Percentiles rank a stretch among this genome's conserved stretches.
phyloP scores from a whole-genome alignment of 2,797 vertebrate species.

The Megaceryle alcyon region DNA sequence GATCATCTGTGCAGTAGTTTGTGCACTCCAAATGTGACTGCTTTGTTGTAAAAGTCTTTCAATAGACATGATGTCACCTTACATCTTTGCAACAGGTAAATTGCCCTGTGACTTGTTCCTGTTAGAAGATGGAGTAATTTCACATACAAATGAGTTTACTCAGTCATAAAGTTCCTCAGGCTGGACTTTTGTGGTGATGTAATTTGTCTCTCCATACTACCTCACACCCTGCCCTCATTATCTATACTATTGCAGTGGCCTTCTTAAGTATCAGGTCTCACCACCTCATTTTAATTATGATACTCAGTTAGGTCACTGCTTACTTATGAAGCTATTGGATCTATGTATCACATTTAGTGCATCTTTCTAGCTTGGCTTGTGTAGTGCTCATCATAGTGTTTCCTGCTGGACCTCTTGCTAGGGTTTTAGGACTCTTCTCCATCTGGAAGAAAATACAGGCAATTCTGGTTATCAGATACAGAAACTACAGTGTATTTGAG shows the following conservation, averaged over 20 bases:
- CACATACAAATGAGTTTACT: background rate
- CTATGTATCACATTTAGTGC: background rate
- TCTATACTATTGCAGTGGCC: background rate
- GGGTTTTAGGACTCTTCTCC: background rate
- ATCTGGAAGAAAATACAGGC: background rate
- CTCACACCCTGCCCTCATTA: background rate
- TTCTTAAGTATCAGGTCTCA: background rate
- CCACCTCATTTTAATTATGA: background rate
- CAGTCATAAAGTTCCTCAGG: background rate
- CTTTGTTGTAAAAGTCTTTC: background rate
- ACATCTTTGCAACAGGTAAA: background rate
- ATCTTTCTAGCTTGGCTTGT: background rate
- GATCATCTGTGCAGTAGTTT: background rate
- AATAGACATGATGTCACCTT: background rate
- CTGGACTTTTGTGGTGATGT: background rate
- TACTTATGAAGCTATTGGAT: background rate
- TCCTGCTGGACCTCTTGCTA: background rate
- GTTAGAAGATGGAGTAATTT: background rate
- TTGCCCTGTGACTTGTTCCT: background rate
- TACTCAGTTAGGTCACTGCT: background rate
- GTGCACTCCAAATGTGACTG: background rate
- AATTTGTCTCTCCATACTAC: background rate
- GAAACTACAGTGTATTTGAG: accelerated
- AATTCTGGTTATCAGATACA: background rate
- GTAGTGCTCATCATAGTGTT: background rate